Evolutionary conservation across 2,888 invertebrate genomes (phyloP).

Genomic region (Lordiphosa fenestrarum): DNA sequence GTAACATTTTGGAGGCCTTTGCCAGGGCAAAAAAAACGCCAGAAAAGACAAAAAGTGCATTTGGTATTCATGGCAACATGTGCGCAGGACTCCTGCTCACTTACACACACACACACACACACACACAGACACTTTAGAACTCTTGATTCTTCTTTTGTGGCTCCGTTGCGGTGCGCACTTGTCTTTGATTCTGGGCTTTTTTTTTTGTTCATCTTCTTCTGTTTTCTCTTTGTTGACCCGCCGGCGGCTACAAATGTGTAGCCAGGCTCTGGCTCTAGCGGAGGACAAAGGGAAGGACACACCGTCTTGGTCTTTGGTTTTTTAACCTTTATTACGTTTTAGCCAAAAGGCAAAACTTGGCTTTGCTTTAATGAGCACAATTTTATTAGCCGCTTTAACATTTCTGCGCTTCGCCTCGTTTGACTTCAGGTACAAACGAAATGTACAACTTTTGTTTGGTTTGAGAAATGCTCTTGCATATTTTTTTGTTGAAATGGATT

Average conservation of each 20-base stretch:
- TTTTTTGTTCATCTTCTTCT: constrained; percentile 8
- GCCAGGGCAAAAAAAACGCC: constrained; percentile 14
- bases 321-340: constrained; percentile 64
- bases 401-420: constrained; percentile 9
- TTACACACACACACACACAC: constrained; percentile 8
- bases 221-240: constrained; percentile 16
- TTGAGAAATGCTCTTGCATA: constrained; percentile 7
- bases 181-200: constrained; percentile 51
- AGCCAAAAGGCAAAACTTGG: constrained; percentile 57
- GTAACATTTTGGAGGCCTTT: constrained; percentile 34
- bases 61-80: constrained; percentile 64
- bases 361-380: constrained; percentile 70
- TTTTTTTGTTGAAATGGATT: background rate
- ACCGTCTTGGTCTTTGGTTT: constrained; percentile 33
- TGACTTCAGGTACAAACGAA: constrained; percentile 3
- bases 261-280: constrained; percentile 6
- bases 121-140: constrained; percentile 34
- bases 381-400: constrained; percentile 64
- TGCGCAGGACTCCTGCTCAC: constrained; percentile 10
- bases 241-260: constrained; percentile 49
- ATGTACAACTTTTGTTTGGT: constrained; percentile 2
- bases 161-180: constrained; percentile 47
- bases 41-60: constrained; percentile 36
- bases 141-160: constrained; percentile 59
- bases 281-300: constrained; percentile 13